Percentiles rank a stretch among this genome's conserved stretches.
Evolutionary conservation across 2,888 invertebrate genomes (phyloP).

Genomic region (Bellardia pandia): DNA sequence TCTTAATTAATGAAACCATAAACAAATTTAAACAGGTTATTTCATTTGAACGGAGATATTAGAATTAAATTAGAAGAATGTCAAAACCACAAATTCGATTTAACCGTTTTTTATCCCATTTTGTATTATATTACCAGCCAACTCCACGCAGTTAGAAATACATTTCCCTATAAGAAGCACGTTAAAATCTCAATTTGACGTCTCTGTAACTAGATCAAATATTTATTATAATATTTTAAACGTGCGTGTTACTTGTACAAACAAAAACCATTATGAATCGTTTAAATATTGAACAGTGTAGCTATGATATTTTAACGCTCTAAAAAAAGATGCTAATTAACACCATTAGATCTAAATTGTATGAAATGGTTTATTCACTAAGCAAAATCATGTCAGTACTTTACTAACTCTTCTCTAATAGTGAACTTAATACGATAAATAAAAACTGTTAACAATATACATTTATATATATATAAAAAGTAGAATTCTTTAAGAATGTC

Average conservation of each 20-base stretch:
- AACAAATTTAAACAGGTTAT: too few relatives aligned
- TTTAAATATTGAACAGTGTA: conserved; percentile 7
- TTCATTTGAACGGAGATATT: too few relatives aligned
- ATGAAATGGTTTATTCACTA: not conserved
- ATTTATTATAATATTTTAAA: not conserved
- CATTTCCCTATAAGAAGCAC: too few relatives aligned
- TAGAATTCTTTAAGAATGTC: conserved; percentile 6
- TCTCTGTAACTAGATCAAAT: not conserved
- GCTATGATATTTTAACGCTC: not conserved
- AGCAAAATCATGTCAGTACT: conserved; percentile 28
- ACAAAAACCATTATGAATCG: not conserved
- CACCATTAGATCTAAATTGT: conserved; percentile 12
- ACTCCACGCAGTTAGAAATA: too few relatives aligned
- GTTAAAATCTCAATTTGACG: not conserved
- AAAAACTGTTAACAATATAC: not conserved
- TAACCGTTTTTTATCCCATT: too few relatives aligned
- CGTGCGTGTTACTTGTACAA: conserved; percentile 16
- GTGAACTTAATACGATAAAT: not conserved
- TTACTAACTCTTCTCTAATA: not conserved
- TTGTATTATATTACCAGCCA: too few relatives aligned
- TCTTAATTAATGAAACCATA: too few relatives aligned
- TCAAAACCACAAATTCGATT: too few relatives aligned
- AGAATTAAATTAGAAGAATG: too few relatives aligned
- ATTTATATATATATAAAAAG: not conserved
- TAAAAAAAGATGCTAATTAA: conserved; percentile 43